These are phyloP conservation scores for Argya squamiceps DNA, from an alignment of 2,797 vertebrate species.

Conservation along the genomic window DNA sequence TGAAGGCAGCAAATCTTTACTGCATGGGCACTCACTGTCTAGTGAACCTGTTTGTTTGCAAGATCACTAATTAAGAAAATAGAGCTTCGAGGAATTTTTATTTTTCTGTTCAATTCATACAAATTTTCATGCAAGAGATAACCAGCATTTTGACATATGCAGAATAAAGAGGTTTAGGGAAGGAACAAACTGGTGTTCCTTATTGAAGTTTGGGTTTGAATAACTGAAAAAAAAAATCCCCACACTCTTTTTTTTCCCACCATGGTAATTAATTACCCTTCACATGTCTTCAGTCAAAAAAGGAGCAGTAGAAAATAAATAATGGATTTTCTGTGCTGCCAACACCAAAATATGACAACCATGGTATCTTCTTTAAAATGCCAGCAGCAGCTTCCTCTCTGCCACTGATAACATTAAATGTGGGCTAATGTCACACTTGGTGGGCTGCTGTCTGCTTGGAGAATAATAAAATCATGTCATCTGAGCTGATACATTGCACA, in stretches of 20 bases:
- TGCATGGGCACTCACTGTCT: neutral
- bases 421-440: neutral
- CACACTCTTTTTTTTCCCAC: neutral
- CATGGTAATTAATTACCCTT: neutral
- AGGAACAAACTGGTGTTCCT: accelerated
- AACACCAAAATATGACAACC: neutral
- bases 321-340: neutral
- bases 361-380: neutral
- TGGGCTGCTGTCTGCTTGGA: neutral
- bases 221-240: neutral
- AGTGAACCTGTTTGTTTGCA: neutral
- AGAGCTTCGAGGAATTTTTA: neutral
- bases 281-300: neutral
- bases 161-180: neutral
- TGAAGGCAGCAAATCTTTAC: neutral
- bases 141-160: neutral
- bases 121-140: neutral
- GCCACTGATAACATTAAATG: neutral
- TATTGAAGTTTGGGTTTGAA: neutral
- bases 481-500: neutral
- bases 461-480: neutral
- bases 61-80: neutral
- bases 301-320: neutral
- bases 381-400: neutral
- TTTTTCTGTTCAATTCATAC: neutral